Evolutionary conservation across 1,140 invertebrate species (phyloP), one percentile per base, ranked within the genome.

Genomic region (Macrobrachium rosenbergii): DNA sequence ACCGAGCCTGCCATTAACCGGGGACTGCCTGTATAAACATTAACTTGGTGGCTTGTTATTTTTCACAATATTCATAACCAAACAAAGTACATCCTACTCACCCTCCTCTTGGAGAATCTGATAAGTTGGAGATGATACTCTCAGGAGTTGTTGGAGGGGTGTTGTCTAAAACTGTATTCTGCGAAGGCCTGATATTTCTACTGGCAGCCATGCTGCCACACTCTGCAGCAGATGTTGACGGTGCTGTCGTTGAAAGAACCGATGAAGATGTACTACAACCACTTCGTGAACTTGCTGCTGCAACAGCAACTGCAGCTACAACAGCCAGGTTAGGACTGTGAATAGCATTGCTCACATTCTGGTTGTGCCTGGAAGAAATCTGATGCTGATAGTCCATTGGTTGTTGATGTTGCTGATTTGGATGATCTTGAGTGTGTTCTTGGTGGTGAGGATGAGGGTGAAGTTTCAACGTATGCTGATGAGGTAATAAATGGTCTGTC

Each of bases 51-150:
- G 52, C 52, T 52, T 52, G 12, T 52, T 12, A 8, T 52, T 2
- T 52, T 52, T 10, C 0, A 52, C 6, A 52, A 52, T 52, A 12
- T 52, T 52, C 2, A 52, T 12, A 52, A 52, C 7, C 52, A 52
- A 37, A 52, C 52, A 52, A 52, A 12, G 28, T 37, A 52, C 52
- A 52, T 12, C 12, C 12, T 52, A 52, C 52, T 52, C 52, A 52
- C 52, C 52, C 52, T 8, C 84, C 84, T 87, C 79, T 82, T 5
- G 79, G 78, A 72, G 84, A 87, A 60, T 87, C 84, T 75, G 84
- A 87, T 62, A 87, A 45, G 28, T 87, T 87, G 19, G 84, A 87
- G 52, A 87, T 87, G 23, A 87, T 87, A 17, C 84, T 87, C 64
- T 87, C 84, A 17, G 84, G 84, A 2, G 84, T 87, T 10, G 84